Evolutionary conservation across 2,888 invertebrate species (phyloP).

Genomic region (Oxyteleia sp.): DNA sequence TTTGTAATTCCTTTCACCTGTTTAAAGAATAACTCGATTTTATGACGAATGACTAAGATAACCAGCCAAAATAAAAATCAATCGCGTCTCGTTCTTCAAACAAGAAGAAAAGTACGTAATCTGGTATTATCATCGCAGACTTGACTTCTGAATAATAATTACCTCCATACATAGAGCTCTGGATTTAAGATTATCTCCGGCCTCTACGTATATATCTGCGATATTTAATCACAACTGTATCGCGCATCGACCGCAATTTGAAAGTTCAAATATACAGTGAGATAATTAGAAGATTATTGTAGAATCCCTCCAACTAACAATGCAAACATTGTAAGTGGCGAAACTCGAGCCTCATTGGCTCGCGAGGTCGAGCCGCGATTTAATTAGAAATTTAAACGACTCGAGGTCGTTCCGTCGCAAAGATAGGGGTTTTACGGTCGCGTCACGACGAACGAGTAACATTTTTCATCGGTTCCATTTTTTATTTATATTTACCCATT

Average conservation of each 20-base stretch:
- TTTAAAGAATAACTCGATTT: too few relatives aligned
- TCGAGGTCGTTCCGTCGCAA: slow-evolving; percentile 64
- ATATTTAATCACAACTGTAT: slow-evolving; percentile 57
- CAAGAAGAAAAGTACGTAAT: background rate
- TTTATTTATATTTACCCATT: background rate
- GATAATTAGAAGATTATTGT: slow-evolving; percentile 72
- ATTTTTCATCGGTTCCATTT: background rate
- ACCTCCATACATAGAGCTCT: slow-evolving; percentile 13
- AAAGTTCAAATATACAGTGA: slow-evolving; percentile 61
- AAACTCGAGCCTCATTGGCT: slow-evolving; percentile 75
- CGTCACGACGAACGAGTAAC: slow-evolving; percentile 4
- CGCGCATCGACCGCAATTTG: slow-evolving; percentile 52
- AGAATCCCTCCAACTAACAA: slow-evolving; percentile 61
- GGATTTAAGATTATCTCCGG: slow-evolving; percentile 47
- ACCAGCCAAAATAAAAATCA: background rate
- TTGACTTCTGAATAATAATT: slow-evolving; percentile 44
- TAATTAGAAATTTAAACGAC: slow-evolving; percentile 71
- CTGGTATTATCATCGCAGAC: slow-evolving; percentile 20
- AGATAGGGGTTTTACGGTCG: slow-evolving; percentile 30
- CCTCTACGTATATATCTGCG: slow-evolving; percentile 3
- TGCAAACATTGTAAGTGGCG: slow-evolving; percentile 62
- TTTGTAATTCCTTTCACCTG: too few relatives aligned
- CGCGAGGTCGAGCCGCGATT: slow-evolving; percentile 72
- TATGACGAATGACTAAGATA: background rate
- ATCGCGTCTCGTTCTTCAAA: background rate